These are phyloP conservation scores for Artibeus lituratus DNA, from an alignment of 2,797 vertebrate genomes.

Conservation along the genomic window DNA sequence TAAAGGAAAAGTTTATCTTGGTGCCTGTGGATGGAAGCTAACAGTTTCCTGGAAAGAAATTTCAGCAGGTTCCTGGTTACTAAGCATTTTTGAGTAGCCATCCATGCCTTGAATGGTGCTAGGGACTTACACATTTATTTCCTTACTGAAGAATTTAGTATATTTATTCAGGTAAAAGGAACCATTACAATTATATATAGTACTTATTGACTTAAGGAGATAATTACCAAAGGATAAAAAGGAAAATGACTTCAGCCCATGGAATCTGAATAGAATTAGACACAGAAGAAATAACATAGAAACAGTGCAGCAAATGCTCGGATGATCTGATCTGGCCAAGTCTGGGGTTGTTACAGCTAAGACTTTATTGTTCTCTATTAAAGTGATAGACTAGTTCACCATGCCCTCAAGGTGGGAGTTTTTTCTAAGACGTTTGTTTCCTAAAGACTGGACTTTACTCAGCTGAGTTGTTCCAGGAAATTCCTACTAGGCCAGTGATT, in stretches of 20 bases:
- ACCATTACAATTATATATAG: neutral
- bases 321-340: neutral
- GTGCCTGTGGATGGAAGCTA: neutral
- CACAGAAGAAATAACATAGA: neutral
- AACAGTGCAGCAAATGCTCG: neutral
- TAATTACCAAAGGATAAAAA: neutral
- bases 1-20: neutral
- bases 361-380: neutral
- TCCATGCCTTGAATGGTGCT: neutral
- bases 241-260: neutral
- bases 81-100: neutral
- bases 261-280: neutral
- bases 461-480: neutral
- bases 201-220: neutral
- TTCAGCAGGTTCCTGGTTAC: neutral
- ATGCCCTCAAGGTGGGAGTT: neutral
- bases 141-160: neutral
- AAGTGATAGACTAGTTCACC: no score
- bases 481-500: neutral
- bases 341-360: neutral
- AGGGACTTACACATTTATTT: neutral
- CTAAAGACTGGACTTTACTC: neutral
- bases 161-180: conserved; percentile 8
- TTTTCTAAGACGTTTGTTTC: neutral
- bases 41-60: neutral